Conservation (phyloP, 2,113 vertebrate genomes). For the Myotis brandtii region DNA sequence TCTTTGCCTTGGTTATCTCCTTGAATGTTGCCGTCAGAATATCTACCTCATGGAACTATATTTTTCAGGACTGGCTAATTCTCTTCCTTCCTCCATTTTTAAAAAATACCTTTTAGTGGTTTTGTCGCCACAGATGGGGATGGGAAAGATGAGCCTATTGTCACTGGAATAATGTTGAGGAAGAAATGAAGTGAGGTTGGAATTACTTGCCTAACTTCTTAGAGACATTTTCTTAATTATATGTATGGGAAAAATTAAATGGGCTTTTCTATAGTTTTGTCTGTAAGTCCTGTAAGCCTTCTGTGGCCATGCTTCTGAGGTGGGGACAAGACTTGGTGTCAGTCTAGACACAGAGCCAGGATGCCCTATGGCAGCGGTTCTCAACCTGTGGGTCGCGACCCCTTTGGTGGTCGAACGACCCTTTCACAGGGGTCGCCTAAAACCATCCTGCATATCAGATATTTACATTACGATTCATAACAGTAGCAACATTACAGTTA, state of each 20-base stretch:
- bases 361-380: no score
- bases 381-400: no score
- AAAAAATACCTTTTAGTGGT: background rate
- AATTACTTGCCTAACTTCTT: background rate
- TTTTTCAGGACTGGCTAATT: background rate
- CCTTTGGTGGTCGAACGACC: no score
- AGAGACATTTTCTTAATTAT: slow-evolving; percentile 9
- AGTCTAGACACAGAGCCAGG: background rate
- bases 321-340: background rate
- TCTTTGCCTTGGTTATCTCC: background rate
- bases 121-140: background rate
- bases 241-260: background rate
- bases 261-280: background rate
- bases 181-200: background rate
- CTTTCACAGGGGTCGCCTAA: no score
- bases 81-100: background rate
- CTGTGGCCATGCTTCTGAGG: background rate
- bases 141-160: background rate
- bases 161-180: background rate
- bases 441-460: no score
- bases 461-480: no score
- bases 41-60: background rate
- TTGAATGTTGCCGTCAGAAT: background rate
- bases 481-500: no score
- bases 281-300: background rate